Percentiles rank a stretch among this genome's conserved stretches.
phyloP scores from a whole-genome alignment of 92 coral and sea anemone genomes.

The Phenganax stokvisi region DNA sequence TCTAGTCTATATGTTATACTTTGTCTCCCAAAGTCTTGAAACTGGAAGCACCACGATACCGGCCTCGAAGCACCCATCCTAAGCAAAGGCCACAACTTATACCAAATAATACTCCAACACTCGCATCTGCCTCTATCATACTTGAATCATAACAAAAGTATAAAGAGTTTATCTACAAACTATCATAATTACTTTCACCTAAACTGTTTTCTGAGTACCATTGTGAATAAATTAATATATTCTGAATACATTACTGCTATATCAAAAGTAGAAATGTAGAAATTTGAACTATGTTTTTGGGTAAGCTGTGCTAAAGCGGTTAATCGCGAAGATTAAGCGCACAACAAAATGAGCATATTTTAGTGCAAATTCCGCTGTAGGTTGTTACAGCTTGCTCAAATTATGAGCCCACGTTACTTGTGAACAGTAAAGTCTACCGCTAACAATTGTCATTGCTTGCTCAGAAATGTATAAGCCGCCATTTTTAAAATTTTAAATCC shows the following conservation, averaged over 20 bases:
- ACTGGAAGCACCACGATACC: slow-evolving; percentile 32
- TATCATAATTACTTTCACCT: not conserved
- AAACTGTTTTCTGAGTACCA: not conserved
- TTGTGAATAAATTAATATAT: slow-evolving; percentile 8
- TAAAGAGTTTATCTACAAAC: not conserved
- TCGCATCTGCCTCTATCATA: slow-evolving; percentile 51
- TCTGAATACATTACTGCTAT: not conserved
- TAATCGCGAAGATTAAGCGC: not conserved
- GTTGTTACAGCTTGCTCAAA: not conserved
- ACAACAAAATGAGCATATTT: not conserved
- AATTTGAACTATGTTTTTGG: not conserved
- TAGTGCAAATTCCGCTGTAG: not conserved
- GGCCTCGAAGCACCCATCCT: slow-evolving; percentile 80
- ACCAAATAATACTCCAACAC: slow-evolving; percentile 56
- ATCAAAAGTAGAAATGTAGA: not conserved
- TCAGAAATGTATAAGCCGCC: slow-evolving; percentile 23
- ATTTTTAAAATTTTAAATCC: slow-evolving; percentile 30
- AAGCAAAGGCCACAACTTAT: slow-evolving; percentile 62
- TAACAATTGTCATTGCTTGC: not conserved
- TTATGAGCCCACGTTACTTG: too few relatives aligned
- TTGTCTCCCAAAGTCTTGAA: slow-evolving; percentile 39
- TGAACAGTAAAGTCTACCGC: not conserved
- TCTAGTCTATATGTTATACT: not conserved
- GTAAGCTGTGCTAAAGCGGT: slow-evolving; percentile 5
- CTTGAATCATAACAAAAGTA: not conserved